Evolutionary conservation across 2,797 vertebrate species (phyloP), one percentile per base, ranked within the genome.

Genomic region (Diplodus sargus): DNA sequence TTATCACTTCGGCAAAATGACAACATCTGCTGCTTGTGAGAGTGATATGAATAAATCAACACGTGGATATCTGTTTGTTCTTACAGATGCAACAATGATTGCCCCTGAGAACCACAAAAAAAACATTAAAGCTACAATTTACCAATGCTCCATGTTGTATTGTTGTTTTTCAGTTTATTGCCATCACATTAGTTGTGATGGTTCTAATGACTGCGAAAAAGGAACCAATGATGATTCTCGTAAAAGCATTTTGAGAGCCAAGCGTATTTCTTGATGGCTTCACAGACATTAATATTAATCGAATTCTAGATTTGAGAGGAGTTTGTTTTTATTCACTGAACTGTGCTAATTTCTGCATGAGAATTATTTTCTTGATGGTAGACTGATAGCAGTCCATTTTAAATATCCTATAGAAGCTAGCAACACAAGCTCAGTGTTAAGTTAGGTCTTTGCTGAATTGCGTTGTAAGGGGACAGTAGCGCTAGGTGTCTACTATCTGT

Each of bases 21-120:
- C 74, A 84, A 67, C 76, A 82, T 79, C 68, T 84, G 70, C 67
- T 61, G 43, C 48, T 49, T 9, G 25, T 68, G 71, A 64, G 66
- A 82, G 8, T 70, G 66, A 76, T 69, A 74, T 77, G 70, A 83
- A 86, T 82, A 85, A 90, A 88, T 80, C 76, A 81, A 22, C 71
- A 70, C 57, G 59, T 70, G 76, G 39, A 76, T 83, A 78, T 81
- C 42, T 73, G 70, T 85, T 83, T 81, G 65, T 80, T 84, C 49
- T 64, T 77, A 85, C 66, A 72, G 74, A 83, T 67, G 52, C 79
- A 63, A 58, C 71, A 59, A 9, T 78, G 78, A 86, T 82, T 74
- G 70, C 81, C 69, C 65, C 34, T 30, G 74, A 84, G 81, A 87
- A 58, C 45, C 60, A 54, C 79, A 83, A 61, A 17, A 80, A 74